Evolutionary conservation across 2,888 invertebrate genomes (phyloP).

Genomic region (Limnephilus lunatus): DNA sequence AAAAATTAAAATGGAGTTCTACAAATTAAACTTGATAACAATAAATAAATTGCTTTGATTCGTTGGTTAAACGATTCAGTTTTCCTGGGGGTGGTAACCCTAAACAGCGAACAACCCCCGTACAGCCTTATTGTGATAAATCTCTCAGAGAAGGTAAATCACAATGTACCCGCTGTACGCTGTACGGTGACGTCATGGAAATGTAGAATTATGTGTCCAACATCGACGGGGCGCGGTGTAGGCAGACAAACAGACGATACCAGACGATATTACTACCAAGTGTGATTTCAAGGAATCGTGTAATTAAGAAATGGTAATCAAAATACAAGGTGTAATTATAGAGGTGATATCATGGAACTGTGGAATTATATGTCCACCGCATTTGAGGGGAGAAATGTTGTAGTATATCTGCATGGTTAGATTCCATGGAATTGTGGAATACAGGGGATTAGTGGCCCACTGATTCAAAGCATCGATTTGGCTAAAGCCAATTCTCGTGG

Average conservation of each 20-base stretch:
- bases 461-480: too few species aligned
- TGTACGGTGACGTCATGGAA: constrained; percentile 27
- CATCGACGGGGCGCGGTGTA: background rate
- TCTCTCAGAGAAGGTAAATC: constrained; percentile 28
- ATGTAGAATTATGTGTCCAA: constrained; percentile 23
- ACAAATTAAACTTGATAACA: too few species aligned
- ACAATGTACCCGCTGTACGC: constrained; percentile 12
- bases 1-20: too few species aligned
- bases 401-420: background rate
- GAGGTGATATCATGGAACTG: background rate
- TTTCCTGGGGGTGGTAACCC: constrained; percentile 11
- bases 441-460: background rate
- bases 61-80: background rate
- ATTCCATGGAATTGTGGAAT: background rate
- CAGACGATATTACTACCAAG: background rate
- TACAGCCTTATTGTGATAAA: constrained; percentile 24
- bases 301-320: background rate
- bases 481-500: too few species aligned
- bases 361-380: background rate
- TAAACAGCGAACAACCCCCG: constrained; percentile 6
- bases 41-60: too few species aligned
- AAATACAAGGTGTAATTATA: too few species aligned
- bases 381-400: background rate
- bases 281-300: background rate
- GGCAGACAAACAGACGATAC: background rate